Evolutionary conservation across 2,113 vertebrate genomes (phyloP), one percentile per base, ranked within the genome.

Genomic region (Lophius piscatorius): DNA sequence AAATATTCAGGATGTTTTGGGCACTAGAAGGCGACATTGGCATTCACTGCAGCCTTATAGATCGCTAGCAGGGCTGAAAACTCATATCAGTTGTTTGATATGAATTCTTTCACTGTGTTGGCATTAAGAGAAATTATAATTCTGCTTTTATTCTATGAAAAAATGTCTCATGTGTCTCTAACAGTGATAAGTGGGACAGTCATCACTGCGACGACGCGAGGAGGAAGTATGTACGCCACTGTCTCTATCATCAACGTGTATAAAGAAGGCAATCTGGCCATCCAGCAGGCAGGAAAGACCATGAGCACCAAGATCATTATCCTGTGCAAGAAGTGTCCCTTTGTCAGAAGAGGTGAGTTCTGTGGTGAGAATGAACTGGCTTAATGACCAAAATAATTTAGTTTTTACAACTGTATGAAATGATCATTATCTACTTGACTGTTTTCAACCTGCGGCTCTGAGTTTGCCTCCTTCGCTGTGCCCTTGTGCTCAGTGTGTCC

Each of bases 211-310:
- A 58, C 85, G 64, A 78, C 86, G 0, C 90, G 88, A 42, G 93
- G 92, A 52, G 93, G 94, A 63, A 98, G 95, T 33, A 82, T 95
- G 78, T 93, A 94, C 1, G 94, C 93, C 74, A 98, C 95, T 0
- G 35, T 99, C 81, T 94, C 96, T 0, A 95, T 98, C 84, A 96
- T 98, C 82, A 96, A 94, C 52, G 93, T 99, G 44, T 98, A 96
- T 29, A 98, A 97, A 72, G 96, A 98, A 75, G 96, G 96, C 34
- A 95, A 65, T 47, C 78, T 99, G 85, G 93, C 92, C 49, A 95
- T 99, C 59, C 96, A 98, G 57, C 97, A 98, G 84, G 96, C 97
- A 0, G 97, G 96, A 69, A 98, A 98, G 87, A 95, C 87, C 44
- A 96, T 98, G 96, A 99, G 96, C 69, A 93, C 94, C 81, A 98